Percentiles rank a stretch among this genome's conserved stretches.
Evolutionary conservation across 2,888 invertebrate species (phyloP).

Genomic region (Eupithecia centaureata): DNA sequence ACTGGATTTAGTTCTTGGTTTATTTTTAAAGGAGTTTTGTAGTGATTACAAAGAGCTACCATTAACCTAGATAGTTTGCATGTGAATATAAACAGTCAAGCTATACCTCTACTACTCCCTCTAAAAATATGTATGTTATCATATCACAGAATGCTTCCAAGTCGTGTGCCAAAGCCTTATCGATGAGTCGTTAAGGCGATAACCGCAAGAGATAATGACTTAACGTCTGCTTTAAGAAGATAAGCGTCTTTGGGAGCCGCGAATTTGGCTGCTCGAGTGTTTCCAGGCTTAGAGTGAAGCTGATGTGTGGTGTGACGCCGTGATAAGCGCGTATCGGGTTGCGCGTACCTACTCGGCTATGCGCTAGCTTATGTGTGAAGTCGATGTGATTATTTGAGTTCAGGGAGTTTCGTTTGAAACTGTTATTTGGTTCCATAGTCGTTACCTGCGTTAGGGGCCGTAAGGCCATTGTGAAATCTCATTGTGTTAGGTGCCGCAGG

Average conservation of each 20-base stretch:
- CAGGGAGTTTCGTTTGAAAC: not conserved
- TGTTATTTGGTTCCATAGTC: not conserved
- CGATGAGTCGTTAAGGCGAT: conserved; percentile 24
- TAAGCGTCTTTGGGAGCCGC: conserved; percentile 41
- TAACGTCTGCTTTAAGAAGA: conserved; percentile 47
- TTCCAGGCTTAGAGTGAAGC: conserved; percentile 22
- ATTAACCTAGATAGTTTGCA: not conserved
- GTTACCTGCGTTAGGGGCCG: not conserved
- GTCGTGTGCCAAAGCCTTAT: conserved; percentile 26
- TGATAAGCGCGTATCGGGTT: conserved; percentile 3
- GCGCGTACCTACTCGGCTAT: not conserved
- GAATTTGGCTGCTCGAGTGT: conserved; percentile 24
- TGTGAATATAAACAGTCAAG: too few relatives aligned
- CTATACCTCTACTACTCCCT: too few relatives aligned
- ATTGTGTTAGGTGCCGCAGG: too few relatives aligned
- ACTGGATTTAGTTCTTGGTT: too few relatives aligned
- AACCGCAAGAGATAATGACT: conserved; percentile 46
- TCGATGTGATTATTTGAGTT: not conserved
- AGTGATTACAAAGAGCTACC: not conserved
- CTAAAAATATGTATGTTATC: not conserved
- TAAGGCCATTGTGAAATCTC: not conserved
- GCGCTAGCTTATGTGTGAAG: not conserved
- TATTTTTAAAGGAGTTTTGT: too few relatives aligned
- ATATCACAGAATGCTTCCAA: not conserved
- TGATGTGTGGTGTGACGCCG: conserved; percentile 4